Evolutionary conservation across 2,113 vertebrate species (phyloP), one percentile per base, ranked within the genome.

Genomic region (Oophaga pumilio): DNA sequence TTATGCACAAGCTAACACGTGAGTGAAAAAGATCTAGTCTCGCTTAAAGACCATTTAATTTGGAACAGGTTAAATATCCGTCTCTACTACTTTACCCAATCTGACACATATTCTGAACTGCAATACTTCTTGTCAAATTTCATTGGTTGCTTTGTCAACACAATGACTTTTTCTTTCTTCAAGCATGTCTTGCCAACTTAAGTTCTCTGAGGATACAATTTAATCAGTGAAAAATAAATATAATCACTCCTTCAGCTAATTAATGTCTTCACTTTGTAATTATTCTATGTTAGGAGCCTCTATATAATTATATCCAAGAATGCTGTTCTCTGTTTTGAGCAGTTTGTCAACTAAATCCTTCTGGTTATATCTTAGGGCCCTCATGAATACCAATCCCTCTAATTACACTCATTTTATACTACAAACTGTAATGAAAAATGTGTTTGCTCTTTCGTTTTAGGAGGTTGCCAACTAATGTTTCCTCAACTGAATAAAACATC

Each of bases 401-500:
- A 90, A 92, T 92, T 91, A 91, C 89, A 91, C 68, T 91, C 77
- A 86, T 92, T 90, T 89, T 91, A 87, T 93, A 89, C 84, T 90
- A 33, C 77, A 87, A 92, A 57, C 0, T 2, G 90, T 90, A 84
- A 89, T 91, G 90, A 90, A 91, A 92, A 91, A 91, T 89, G 18
- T 80, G 71, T 89, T 89, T 43, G 8, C 89, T 91, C 87, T 92
- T 92, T 88, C 89, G 87, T 87, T 91, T 59, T 89, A 89, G 86
- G n/a, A 92, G 90, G 78, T 90, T 88, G 92, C 85, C 89, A 91
- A 87, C 82, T 89, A 89, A 64, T 82, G 88, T 66, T 6, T 83
- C 90, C 90, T 89, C 89, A 89, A 89, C 89, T 90, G 90, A 93
- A 91, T 91, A 92, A 93, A 92, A 90, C 56, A 91, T 91, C 89